phyloP scores from a whole-genome alignment of 2,888 invertebrate genomes.

The Idaea aversata region DNA sequence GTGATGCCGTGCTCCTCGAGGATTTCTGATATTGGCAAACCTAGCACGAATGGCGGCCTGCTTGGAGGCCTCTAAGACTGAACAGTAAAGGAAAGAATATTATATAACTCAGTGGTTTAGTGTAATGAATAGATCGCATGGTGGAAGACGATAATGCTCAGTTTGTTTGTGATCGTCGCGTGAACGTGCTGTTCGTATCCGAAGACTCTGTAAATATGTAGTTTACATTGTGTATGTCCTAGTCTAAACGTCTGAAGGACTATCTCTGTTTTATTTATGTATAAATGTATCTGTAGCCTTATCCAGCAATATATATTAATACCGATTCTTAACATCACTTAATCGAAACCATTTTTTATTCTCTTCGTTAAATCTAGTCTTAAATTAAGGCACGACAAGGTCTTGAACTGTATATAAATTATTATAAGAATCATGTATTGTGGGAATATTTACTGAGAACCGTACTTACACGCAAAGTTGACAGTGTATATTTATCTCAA shows the following conservation, averaged over 20 bases:
- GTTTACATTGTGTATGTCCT: constrained; percentile 32
- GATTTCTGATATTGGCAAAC: constrained; percentile 75
- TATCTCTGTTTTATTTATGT: constrained; percentile 40
- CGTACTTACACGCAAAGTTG: constrained; percentile 38
- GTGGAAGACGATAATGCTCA: constrained; percentile 35
- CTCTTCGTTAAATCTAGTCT: constrained; percentile 77
- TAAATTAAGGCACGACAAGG: constrained; percentile 72
- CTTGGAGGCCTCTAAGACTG: constrained; percentile 63
- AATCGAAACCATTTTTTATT: constrained; percentile 58
- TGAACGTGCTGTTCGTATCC: constrained; percentile 36
- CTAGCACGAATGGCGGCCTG: constrained; percentile 70
- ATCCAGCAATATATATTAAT: constrained; percentile 38
- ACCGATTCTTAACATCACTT: constrained; percentile 46
- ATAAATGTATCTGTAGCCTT: constrained; percentile 48
- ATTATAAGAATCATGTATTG: constrained; percentile 63
- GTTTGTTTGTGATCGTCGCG: constrained; percentile 29
- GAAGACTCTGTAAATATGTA: constrained; percentile 50
- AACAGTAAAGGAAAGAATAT: constrained; percentile 37
- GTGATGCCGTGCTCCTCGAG: constrained; percentile 82
- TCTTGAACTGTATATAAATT: constrained; percentile 72
- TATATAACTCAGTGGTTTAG: not conserved
- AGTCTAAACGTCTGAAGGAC: constrained; percentile 38
- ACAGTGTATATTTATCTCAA: constrained; percentile 65
- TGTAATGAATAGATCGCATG: constrained; percentile 12
- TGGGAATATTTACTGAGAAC: constrained; percentile 59